Evolutionary conservation across 2,888 invertebrate species (phyloP), one percentile per base, ranked within the genome.

Genomic region (Dryococelus australis): DNA sequence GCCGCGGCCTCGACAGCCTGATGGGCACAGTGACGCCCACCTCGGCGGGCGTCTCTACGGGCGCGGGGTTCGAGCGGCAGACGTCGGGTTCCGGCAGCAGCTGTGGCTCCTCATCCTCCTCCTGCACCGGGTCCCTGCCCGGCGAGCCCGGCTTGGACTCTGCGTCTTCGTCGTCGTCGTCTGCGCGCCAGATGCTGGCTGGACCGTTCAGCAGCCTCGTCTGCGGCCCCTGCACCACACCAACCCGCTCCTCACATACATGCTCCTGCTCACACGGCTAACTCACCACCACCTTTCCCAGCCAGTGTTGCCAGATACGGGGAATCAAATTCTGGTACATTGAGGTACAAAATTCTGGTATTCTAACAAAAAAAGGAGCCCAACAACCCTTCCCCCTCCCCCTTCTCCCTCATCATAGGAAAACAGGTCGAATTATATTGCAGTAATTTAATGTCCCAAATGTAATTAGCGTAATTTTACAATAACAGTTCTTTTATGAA

Each of bases 271-370:
- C 94, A 13, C 93, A 92, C 27, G 94, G 92, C 90, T 94, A 94
- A 79, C 94, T 92, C 89, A 94, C 94, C 13, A 85, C 85, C 20
- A 94, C 94, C 0, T 94, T 94, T 10, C 94, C 94, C n/a, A n/a
- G n/a, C n/a, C n/a, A n/a, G n/a, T n/a, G n/a, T n/a, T n/a, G n/a
- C n/a, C n/a, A n/a, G n/a, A n/a, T n/a, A n/a, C n/a, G n/a, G n/a
- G n/a, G n/a, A n/a, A n/a, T n/a, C n/a, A n/a, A n/a, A n/a, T n/a
- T n/a, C n/a, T n/a, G n/a, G n/a, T n/a, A n/a, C n/a, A n/a, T n/a
- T n/a, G n/a, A n/a, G n/a, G n/a, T n/a, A n/a, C n/a, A n/a, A n/a
- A n/a, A n/a, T n/a, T n/a, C n/a, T n/a, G n/a, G n/a, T n/a, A n/a
- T n/a, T n/a, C n/a, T n/a, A n/a, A n/a, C n/a, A n/a, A n/a, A n/a